Conservation (phyloP, 1,140 invertebrate genomes). For the Anthonomus grandis region DNA sequence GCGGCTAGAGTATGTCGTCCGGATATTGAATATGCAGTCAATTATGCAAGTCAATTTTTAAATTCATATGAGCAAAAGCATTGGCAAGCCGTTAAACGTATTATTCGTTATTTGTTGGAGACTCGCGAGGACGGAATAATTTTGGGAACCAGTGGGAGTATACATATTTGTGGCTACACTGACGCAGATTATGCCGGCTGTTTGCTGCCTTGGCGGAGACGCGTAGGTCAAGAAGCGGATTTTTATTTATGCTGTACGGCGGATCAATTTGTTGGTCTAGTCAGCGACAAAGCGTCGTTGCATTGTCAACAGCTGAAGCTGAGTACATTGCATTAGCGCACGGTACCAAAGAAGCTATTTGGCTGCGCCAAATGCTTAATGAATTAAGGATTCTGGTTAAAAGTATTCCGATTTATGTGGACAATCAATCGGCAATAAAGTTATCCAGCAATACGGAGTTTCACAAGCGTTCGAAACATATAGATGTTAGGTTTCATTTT, state of each 20-base stretch:
- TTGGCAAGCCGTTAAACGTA: slow-evolving; percentile 43
- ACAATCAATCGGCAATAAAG: slow-evolving; percentile 12
- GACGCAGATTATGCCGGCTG: slow-evolving; percentile 48
- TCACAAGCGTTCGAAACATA: slow-evolving; percentile 37
- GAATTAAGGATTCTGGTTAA: slow-evolving; percentile 39
- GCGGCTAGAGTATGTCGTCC: slow-evolving; percentile 43
- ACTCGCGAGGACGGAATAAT: slow-evolving; percentile 41
- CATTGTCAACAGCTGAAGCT: slow-evolving; percentile 47
- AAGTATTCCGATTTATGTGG: slow-evolving; percentile 2
- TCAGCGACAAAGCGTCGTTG: slow-evolving; percentile 42
- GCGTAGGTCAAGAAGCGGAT: slow-evolving; percentile 42
- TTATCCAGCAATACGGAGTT: not conserved
- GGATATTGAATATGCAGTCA: slow-evolving; percentile 49
- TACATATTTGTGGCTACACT: slow-evolving; percentile 30
- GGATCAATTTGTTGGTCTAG: slow-evolving; percentile 45
- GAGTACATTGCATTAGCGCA: slow-evolving; percentile 46
- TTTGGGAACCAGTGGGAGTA: slow-evolving; percentile 19
- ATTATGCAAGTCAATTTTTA: slow-evolving; percentile 34
- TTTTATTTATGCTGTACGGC: slow-evolving; percentile 39
- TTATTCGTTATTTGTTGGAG: slow-evolving; percentile 49
- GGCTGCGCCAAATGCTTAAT: slow-evolving; percentile 33
- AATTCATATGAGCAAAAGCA: slow-evolving; percentile 33
- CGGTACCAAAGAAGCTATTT: slow-evolving; percentile 40
- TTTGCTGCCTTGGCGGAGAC: too few relatives aligned
- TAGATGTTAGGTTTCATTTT: slow-evolving; percentile 44